These are phyloP conservation scores for Mesoligia furuncula DNA, from an alignment of 2,888 invertebrate species.

Conservation along the genomic window DNA sequence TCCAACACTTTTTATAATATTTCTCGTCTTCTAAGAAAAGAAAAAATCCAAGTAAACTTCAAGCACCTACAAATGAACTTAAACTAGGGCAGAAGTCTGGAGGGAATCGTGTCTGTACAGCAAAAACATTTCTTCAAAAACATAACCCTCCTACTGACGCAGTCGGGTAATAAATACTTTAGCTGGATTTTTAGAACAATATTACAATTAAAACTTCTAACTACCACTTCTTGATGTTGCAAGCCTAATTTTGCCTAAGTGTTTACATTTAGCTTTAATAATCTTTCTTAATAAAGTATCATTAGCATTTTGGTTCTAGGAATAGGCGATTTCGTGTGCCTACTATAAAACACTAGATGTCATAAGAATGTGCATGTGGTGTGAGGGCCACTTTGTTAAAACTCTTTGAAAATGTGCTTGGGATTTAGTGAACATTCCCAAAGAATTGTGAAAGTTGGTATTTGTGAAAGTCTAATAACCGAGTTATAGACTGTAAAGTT, in stretches of 20 bases:
- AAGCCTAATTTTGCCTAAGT: constrained; percentile 9
- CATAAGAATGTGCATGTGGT: too few species aligned
- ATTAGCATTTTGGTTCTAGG: not conserved
- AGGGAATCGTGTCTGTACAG: constrained; percentile 30
- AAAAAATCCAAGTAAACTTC: constrained; percentile 28
- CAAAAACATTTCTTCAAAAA: constrained; percentile 44
- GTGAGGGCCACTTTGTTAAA: too few species aligned
- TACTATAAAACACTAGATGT: not conserved
- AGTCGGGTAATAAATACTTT: constrained; percentile 51
- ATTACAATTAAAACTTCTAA: constrained; percentile 46
- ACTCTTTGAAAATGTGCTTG: too few species aligned
- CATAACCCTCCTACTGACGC: too few species aligned
- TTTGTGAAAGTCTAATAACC: too few species aligned
- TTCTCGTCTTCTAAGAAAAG: constrained; percentile 14
- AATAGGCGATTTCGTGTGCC: not conserved
- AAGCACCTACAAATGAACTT: constrained; percentile 41
- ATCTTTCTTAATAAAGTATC: not conserved
- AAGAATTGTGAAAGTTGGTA: too few species aligned
- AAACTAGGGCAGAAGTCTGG: constrained; percentile 40
- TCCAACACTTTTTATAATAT: constrained; percentile 8
- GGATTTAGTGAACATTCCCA: too few species aligned
- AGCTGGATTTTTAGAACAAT: constrained; percentile 37
- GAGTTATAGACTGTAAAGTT: too few species aligned
- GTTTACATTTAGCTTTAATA: not conserved
- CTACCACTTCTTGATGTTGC: constrained; percentile 18